Evolutionary conservation across 1,140 invertebrate genomes (phyloP), one percentile per base, ranked within the genome.

Genomic region (Oryzaephilus surinamensis): DNA sequence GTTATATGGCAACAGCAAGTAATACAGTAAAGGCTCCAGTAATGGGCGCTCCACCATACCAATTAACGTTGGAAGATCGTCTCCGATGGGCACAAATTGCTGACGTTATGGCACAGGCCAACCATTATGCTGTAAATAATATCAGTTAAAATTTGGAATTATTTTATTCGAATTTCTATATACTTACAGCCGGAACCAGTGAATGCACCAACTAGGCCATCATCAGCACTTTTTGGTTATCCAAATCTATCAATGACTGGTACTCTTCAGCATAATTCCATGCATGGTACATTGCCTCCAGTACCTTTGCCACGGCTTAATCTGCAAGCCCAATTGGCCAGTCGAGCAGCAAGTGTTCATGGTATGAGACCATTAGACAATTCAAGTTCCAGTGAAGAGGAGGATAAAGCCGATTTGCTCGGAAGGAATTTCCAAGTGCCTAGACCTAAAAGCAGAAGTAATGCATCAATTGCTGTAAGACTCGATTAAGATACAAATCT

Each of bases 11-110:
- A 3, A 59, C 60, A 8, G 75, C 78, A 17, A 79, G 80, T 38
- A 79, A 77, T 43, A 76, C 76, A 6, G 66, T 80, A 13, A 77
- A 81, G 51, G 74, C 77, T 2, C 74, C 76, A 2, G 72, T 73
- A 16, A 75, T 69, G 18, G 79, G 63, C 52, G 73, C 61, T 54
- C 76, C 60, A 33, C 79, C 65, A 40, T 83, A 74, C 58, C 72
- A 81, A 62, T 69, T 83, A 3, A 75, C 79, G 0, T 44, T 85
- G 18, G 81, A 85, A 50, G 83, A 86, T 46, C 65, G 82, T 27
- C 70, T 84, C 64, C 59, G 81, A 4, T 90, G 86, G 84, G 84
- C 84, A 0, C 84, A 90, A 48, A 79, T 89, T 18, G 79, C 81
- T 2, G 85, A 89, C 48, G 83, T 84, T 1, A 82, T 85, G 75